Evolutionary conservation across 2,888 invertebrate genomes (phyloP).

Genomic region (Linnaemya vulpina): DNA sequence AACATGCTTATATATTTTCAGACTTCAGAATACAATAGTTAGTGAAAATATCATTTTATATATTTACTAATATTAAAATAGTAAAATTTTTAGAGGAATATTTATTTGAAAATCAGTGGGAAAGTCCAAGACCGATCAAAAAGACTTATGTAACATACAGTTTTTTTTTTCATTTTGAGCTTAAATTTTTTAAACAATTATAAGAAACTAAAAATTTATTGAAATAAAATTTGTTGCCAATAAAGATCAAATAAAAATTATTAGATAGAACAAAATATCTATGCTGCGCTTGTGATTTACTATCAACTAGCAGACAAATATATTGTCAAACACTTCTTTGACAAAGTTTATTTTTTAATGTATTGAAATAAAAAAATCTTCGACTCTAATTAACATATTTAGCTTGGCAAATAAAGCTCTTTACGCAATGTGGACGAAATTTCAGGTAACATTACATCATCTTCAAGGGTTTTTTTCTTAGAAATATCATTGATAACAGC

Average conservation of each 20-base stretch:
- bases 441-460: slow-evolving; percentile 79
- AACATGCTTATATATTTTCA: neutral
- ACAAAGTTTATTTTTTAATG: neutral
- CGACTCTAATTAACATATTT: neutral
- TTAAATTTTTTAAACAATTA: too few relatives aligned
- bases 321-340: neutral
- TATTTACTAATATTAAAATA: neutral
- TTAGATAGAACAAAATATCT: neutral
- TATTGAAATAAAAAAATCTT: neutral
- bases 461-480: slow-evolving; percentile 74
- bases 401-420: slow-evolving; percentile 77
- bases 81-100: neutral
- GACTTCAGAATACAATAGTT: neutral
- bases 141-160: too few relatives aligned
- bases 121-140: neutral
- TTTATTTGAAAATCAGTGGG: neutral
- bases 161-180: too few relatives aligned
- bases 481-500: slow-evolving; percentile 75
- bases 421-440: slow-evolving; percentile 76
- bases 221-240: too few relatives aligned
- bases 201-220: too few relatives aligned
- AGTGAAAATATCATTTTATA: neutral
- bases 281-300: neutral
- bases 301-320: neutral
- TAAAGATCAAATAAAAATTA: neutral